A percentile compares a stretch with the other conserved stretches of the same genome.
phyloP scores from a whole-genome alignment of 2,797 vertebrate species.

The Etheostoma nigrum region DNA sequence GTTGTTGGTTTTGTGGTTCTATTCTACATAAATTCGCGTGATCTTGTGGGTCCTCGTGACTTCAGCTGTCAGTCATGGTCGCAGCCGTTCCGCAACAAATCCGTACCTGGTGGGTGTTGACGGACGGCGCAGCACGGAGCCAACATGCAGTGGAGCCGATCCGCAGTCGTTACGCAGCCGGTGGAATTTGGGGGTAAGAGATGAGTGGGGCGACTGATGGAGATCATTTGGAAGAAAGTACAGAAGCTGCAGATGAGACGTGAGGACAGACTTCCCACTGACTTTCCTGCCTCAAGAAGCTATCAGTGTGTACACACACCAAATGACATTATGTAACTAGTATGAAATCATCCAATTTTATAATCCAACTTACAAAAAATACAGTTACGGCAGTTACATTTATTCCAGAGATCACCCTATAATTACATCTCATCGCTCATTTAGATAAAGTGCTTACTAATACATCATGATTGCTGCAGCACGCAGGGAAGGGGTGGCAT shows the following conservation, averaged over 20 bases:
- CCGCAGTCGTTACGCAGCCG: too few species aligned
- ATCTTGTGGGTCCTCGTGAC: too few species aligned
- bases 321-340: constrained; percentile 6
- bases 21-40: too few species aligned
- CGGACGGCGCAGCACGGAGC: too few species aligned
- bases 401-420: constrained; percentile 55
- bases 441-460: constrained; percentile 71
- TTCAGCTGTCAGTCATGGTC: too few species aligned
- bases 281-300: background rate
- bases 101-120: too few species aligned
- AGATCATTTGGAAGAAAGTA: constrained; percentile 1
- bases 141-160: too few species aligned
- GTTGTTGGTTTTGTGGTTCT: too few species aligned
- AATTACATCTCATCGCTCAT: constrained; percentile 69
- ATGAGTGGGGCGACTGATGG: background rate
- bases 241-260: background rate
- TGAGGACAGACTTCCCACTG: constrained; percentile 11
- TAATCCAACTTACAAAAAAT: constrained; percentile 43
- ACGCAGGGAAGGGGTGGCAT: constrained; percentile 43
- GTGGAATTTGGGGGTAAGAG: background rate
- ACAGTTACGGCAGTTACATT: constrained; percentile 52
- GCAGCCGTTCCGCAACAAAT: too few species aligned
- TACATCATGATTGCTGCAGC: constrained; percentile 58
- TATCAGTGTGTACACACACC: constrained; percentile 16
- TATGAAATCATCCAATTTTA: constrained; percentile 50